These are phyloP conservation scores for Pseudochirops cupreus DNA, from an alignment of 2,797 vertebrate species.

Conservation along the genomic window DNA sequence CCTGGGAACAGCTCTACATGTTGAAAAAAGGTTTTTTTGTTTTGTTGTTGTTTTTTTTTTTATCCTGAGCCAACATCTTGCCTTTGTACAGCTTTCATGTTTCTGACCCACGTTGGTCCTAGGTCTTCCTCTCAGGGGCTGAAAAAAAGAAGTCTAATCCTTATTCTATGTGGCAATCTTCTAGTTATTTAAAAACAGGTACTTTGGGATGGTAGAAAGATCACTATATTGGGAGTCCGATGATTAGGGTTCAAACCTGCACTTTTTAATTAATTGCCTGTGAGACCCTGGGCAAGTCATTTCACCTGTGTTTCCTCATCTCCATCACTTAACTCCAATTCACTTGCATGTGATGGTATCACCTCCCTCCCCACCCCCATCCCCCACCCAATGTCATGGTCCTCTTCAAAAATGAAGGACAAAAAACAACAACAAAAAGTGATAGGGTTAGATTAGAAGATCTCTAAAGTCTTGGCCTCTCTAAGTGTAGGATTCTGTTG, in stretches of 20 bases:
- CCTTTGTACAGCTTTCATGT: not conserved
- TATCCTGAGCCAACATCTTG: not conserved
- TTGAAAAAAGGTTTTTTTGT: not conserved
- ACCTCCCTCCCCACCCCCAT: too few species aligned
- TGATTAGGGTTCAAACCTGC: not conserved
- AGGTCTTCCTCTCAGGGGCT: not conserved
- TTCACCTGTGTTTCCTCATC: not conserved
- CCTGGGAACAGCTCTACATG: not conserved
- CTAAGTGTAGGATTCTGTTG: not conserved
- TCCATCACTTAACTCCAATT: not conserved
- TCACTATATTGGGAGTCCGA: not conserved
- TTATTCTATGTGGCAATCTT: not conserved
- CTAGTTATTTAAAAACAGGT: not conserved
- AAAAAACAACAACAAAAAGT: not conserved
- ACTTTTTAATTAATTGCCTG: not conserved
- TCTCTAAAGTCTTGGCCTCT: not conserved
- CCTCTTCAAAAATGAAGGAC: too few species aligned
- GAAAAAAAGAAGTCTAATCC: not conserved
- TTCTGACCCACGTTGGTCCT: not conserved
- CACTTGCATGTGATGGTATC: too few species aligned
- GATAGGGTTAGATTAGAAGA: not conserved
- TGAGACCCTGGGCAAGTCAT: not conserved
- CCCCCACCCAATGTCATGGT: too few species aligned
- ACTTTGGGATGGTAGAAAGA: not conserved
- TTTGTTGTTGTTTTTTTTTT: not conserved